These are phyloP conservation scores for Heterochromis multidens DNA, from an alignment of 2,113 vertebrate species.

Conservation along the genomic window DNA sequence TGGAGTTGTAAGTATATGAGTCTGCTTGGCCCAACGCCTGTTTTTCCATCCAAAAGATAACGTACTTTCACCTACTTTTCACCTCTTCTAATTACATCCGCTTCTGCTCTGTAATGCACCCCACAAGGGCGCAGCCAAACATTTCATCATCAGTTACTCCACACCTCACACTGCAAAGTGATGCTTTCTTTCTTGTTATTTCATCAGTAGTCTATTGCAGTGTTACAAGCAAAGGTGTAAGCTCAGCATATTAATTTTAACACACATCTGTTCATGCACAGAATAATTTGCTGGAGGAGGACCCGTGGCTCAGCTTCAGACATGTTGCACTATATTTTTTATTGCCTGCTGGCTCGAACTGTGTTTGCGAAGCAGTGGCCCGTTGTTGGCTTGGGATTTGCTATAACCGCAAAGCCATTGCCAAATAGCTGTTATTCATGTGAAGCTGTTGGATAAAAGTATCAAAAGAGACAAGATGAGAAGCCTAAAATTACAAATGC, in stretches of 20 bases:
- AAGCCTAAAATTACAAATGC: background rate
- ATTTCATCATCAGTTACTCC: slow-evolving; percentile 2
- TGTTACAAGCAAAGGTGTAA: background rate
- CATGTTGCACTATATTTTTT: slow-evolving; percentile 24
- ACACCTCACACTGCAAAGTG: background rate
- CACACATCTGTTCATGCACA: slow-evolving; percentile 41
- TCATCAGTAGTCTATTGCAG: background rate
- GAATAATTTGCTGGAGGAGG: slow-evolving; percentile 14
- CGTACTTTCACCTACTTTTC: slow-evolving; percentile 16
- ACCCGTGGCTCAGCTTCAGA: slow-evolving; percentile 28
- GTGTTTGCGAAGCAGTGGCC: slow-evolving; percentile 35
- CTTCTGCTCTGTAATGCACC: background rate
- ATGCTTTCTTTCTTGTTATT: background rate
- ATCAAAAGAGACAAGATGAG: slow-evolving; percentile 31
- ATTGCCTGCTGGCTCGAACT: slow-evolving; percentile 14
- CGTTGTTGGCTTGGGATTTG: slow-evolving; percentile 34
- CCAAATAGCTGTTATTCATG: slow-evolving; percentile 41
- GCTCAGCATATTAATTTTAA: slow-evolving; percentile 22
- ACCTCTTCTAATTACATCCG: slow-evolving; percentile 34
- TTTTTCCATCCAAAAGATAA: slow-evolving; percentile 18
- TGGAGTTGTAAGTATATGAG: slow-evolving; percentile 86
- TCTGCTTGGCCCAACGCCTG: background rate
- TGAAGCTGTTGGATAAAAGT: slow-evolving; percentile 22
- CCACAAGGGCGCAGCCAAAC: background rate
- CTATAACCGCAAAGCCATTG: slow-evolving; percentile 23